Evolutionary conservation across 2,113 vertebrate genomes (phyloP).

Genomic region (Chrysochloris asiatica): DNA sequence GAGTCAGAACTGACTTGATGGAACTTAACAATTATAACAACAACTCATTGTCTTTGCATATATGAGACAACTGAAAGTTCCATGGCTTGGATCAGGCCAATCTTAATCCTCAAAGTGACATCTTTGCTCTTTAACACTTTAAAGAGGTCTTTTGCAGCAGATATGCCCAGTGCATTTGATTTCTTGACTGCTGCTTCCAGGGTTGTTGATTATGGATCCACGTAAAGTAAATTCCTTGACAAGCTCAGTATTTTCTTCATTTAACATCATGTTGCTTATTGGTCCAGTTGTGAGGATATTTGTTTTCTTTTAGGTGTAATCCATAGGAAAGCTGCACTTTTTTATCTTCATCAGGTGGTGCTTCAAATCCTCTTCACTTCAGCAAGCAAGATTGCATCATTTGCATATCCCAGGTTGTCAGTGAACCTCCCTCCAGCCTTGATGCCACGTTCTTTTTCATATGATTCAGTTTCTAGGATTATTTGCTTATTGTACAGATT

Average conservation of each 20-base stretch:
- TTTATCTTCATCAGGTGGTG: neutral
- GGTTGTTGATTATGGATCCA: neutral
- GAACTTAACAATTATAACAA: too few relatives aligned
- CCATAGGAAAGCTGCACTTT: neutral
- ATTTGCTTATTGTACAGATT: too few relatives aligned
- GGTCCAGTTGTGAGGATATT: neutral
- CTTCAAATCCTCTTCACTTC: neutral
- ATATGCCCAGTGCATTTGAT: neutral
- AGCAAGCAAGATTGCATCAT: neutral
- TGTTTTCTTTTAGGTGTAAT: neutral
- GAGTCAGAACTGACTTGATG: too few relatives aligned
- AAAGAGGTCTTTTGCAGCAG: neutral
- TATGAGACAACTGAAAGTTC: neutral
- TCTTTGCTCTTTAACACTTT: neutral
- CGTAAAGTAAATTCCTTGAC: neutral
- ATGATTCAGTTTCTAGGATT: neutral
- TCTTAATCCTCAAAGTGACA: neutral
- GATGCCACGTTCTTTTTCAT: too few relatives aligned
- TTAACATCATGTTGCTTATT: neutral
- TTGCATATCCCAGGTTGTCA: neutral
- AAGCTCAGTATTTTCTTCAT: neutral
- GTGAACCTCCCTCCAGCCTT: too few relatives aligned
- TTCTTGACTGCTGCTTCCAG: neutral
- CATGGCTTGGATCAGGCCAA: neutral
- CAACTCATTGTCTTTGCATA: too few relatives aligned